Evolutionary conservation across 2,113 vertebrate species (phyloP), one percentile per base, ranked within the genome.

Genomic region (Aleadryas rufinucha): DNA sequence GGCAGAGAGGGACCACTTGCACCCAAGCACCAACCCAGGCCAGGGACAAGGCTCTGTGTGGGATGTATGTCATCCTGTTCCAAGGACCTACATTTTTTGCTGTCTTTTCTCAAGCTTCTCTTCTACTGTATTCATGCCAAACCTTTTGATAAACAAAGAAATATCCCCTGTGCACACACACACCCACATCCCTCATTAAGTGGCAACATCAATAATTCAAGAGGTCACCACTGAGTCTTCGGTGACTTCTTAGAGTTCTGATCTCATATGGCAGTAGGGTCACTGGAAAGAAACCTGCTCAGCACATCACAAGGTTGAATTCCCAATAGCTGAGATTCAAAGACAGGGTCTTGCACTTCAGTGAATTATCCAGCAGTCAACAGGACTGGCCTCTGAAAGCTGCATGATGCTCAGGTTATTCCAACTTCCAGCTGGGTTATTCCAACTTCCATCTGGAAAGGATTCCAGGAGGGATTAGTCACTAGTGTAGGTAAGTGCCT

Each of bases 401-500:
- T 75, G 66, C 45, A 24, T 11, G 45, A 91, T 85, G 63, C 57
- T 76, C 3, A 0, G 56, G 64, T 86, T 94, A 86, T 91, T 93
- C 76, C 4, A 6, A 3, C 68, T 95, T 93, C 91, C 90, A 96
- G 64, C 72, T 10, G 4, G 66, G 50, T 87, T 96, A 84, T 85
- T 92, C 83, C 3, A 5, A 37, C 66, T 95, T 95, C 89, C 89
- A 95, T 57, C 71, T 10, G 19, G 84, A 94, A 95, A 94, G 78
- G 61, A 90, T 96, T 96, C 78, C 90, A 92, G 63, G 53, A 68
- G 64, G 94, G 84, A 94, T 97, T 97, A 97, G 79, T 95, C 89
- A 66, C 76, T 89, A 84, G 84, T 65, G 93, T 91, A 96, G 88
- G 95, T 97, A 93, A 90, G 75, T 71, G 89, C 72, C 56, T 2